Base-by-base conservation (phyloP, 1,140 invertebrate genomes). In the Platorchestia sp. region DNA sequence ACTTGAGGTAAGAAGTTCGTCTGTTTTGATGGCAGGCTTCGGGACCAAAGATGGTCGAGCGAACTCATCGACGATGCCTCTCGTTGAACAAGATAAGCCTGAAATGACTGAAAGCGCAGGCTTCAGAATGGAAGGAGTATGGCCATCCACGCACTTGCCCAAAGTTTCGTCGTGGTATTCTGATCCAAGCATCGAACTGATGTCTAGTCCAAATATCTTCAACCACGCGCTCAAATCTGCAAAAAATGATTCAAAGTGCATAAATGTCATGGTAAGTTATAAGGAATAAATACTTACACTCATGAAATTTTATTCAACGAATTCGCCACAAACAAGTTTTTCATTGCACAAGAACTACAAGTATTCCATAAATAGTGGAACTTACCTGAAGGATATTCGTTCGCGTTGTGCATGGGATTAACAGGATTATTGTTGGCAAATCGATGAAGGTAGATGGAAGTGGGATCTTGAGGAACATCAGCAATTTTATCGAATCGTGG, bases 381-480 rank as follows among this genome's bases (percentile, higher is more conserved):
- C 96, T 96, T 95, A 96, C 96, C 96, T 95, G 95, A 95, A 51
- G 96, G 96, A 95, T 96, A 95, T 44, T 95, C 95, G 86, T 95
- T 45, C n/a, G 91, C 59, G 45, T 90, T 59, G 59, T 86, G 90
- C 41, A 96, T 53, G 7, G 59, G 91, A 97, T 99, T 99, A 96
- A 99, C 98, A 0, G 99, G 99, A 97, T 99, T 99, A 96, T 99
- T 99, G 96, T 99, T 99, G 96, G 98, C 98, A 97, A 99, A 99
- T 95, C 99, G 97, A 97, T 99, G 99, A 95, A 99, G 98, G 97
- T 99, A 99, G 43, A 99, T 98, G 97, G 99, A 98, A 0, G 98
- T 98, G 0, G 99, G 99, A 40, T 98, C 98, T 19, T 98, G 98
- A 95, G 99, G 97, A 95, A 98, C 97, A 36, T 98, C 98, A 0